Conservation (phyloP, 2,113 vertebrate species). For the Rhadina sibilatrix region DNA sequence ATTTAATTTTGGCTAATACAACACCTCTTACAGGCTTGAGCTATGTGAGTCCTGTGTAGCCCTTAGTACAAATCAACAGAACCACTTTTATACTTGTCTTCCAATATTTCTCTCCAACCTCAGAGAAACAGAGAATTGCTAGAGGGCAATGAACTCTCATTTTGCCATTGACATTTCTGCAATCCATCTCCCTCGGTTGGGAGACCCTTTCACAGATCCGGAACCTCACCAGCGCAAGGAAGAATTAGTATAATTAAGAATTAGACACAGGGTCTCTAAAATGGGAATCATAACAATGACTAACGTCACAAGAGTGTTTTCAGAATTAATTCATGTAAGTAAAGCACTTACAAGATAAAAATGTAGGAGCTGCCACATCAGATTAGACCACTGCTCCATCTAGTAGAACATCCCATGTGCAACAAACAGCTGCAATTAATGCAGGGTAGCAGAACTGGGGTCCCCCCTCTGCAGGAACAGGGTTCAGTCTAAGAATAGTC, state of each 20-base stretch:
- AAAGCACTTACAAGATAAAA: constrained; percentile 53
- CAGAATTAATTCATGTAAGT: constrained; percentile 55
- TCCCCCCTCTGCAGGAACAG: background rate
- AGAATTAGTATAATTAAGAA: constrained; percentile 63
- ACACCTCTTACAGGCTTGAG: background rate
- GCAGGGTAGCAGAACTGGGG: background rate
- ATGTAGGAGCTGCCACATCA: constrained; percentile 26
- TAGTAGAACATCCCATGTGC: background rate
- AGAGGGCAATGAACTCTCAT: constrained; percentile 50
- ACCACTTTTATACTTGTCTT: background rate
- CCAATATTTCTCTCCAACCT: background rate
- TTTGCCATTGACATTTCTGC: constrained; percentile 40
- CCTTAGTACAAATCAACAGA: constrained; percentile 11
- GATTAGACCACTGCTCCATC: constrained; percentile 33
- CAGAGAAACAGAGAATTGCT: constrained; percentile 43
- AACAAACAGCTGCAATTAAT: background rate
- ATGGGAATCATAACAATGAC: constrained; percentile 64
- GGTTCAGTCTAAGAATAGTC: background rate
- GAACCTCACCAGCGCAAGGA: constrained; percentile 30
- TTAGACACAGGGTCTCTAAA: constrained; percentile 60
- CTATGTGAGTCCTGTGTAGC: background rate
- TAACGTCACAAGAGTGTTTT: constrained; percentile 58
- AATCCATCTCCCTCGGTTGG: constrained; percentile 45
- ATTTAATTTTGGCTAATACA: background rate
- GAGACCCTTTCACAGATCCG: constrained; percentile 22